Evolutionary conservation across 2,888 invertebrate genomes (phyloP).

Genomic region (Amphipoea lucens): DNA sequence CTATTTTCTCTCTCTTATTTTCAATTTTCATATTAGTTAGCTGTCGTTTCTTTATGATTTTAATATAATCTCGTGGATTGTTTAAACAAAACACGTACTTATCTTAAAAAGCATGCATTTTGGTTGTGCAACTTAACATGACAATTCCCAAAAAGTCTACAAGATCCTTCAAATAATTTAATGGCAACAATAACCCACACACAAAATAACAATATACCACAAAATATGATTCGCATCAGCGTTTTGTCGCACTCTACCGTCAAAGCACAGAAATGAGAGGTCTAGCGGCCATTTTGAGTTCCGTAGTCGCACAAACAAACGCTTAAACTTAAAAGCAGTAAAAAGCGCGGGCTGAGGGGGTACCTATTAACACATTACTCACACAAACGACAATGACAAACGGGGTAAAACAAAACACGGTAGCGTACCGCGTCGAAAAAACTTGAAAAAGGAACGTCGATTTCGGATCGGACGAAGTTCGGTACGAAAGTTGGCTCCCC

Average conservation of each 20-base stretch:
- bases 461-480: constrained; percentile 74
- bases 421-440: constrained; percentile 69
- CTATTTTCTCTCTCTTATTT: constrained; percentile 5
- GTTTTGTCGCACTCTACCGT: constrained; percentile 41
- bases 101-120: background rate
- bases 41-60: background rate
- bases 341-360: constrained; percentile 69
- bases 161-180: background rate
- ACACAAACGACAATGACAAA: constrained; percentile 77
- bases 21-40: too few species aligned
- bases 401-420: constrained; percentile 75
- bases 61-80: background rate
- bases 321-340: constrained; percentile 75
- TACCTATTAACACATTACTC: constrained; percentile 79
- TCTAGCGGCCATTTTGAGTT: constrained; percentile 73
- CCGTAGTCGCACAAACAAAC: constrained; percentile 73
- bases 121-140: background rate
- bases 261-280: constrained; percentile 58
- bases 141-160: background rate
- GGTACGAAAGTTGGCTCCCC: constrained; percentile 72
- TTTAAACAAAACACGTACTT: background rate
- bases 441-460: constrained; percentile 74
- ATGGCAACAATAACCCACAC: background rate
- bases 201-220: constrained; percentile 5
- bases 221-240: constrained; percentile 34